These are phyloP conservation scores for Drosophila repletoides DNA, from an alignment of 1,140 invertebrate genomes.

Conservation along the genomic window DNA sequence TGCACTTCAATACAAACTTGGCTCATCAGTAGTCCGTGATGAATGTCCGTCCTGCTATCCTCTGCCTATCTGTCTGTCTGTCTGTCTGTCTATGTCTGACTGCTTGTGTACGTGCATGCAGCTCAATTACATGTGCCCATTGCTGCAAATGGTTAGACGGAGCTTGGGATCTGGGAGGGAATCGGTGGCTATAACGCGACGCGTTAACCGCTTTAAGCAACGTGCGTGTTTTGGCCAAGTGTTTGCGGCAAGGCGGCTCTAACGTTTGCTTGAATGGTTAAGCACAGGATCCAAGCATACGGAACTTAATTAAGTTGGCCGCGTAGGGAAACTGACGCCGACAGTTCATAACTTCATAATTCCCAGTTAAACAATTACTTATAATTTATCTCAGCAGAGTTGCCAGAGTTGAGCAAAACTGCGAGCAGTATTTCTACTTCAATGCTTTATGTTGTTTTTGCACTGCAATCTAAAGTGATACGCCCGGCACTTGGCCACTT, in stretches of 20 bases:
- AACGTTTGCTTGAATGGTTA: conserved; percentile 55
- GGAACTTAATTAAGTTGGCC: conserved; percentile 55
- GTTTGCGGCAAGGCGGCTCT: conserved; percentile 26
- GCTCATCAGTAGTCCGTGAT: conserved; percentile 33
- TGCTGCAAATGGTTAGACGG: conserved; percentile 2
- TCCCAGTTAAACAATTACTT: conserved; percentile 35
- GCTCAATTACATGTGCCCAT: conserved; percentile 57
- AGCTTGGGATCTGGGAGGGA: conserved; percentile 6
- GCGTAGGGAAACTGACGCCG: conserved; percentile 5
- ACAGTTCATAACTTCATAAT: conserved; percentile 53
- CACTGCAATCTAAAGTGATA: conserved; percentile 47
- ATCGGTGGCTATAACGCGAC: conserved; percentile 37
- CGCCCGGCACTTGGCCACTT: conserved; percentile 13
- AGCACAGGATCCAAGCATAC: conserved; percentile 18
- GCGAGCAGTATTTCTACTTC: background rate
- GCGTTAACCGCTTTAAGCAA: conserved; percentile 65
- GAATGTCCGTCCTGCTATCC: conserved; percentile 18
- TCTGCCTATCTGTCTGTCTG: background rate
- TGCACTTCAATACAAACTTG: conserved; percentile 45
- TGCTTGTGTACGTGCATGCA: conserved; percentile 31
- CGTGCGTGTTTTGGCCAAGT: conserved; percentile 27
- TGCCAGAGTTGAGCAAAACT: conserved; percentile 13
- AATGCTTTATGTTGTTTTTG: conserved; percentile 13
- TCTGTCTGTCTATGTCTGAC: background rate
- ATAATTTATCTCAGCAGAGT: conserved; percentile 39